Evolutionary conservation across 2,888 invertebrate genomes (phyloP).

Genomic region (Tanypteryx hageni): DNA sequence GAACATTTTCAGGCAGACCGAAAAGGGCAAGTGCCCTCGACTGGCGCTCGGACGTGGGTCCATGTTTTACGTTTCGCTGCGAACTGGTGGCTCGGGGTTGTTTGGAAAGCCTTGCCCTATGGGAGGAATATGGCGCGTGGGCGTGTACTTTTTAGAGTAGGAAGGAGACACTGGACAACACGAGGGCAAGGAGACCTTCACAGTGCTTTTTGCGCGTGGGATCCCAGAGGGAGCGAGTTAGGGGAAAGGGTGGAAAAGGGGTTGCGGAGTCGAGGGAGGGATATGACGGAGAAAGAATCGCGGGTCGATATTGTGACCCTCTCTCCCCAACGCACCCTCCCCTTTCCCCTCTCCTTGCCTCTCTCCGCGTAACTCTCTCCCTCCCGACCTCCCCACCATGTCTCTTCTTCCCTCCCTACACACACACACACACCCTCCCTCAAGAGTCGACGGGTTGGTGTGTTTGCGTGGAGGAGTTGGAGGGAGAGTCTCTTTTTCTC

Average conservation of each 20-base stretch:
- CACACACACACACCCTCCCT: too few species aligned
- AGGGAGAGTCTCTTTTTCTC: not conserved
- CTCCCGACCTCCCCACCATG: not conserved
- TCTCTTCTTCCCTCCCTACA: too few species aligned
- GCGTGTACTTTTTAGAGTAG: too few species aligned
- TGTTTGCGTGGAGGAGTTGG: not conserved
- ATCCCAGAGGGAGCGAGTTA: not conserved
- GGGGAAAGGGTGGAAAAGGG: not conserved
- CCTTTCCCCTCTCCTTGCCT: not conserved
- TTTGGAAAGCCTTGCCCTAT: too few species aligned
- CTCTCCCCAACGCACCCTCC: not conserved
- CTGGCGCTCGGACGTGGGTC: too few species aligned
- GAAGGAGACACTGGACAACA: too few species aligned
- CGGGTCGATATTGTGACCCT: conserved; percentile 36
- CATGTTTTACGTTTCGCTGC: too few species aligned
- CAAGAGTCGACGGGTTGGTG: not conserved
- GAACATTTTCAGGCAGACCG: too few species aligned
- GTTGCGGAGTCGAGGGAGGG: not conserved
- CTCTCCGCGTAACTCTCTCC: not conserved
- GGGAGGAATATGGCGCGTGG: too few species aligned
- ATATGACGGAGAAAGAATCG: not conserved
- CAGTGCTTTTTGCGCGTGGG: not conserved
- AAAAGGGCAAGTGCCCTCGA: too few species aligned
- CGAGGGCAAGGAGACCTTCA: too few species aligned
- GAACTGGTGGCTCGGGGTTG: too few species aligned